Conservation (phyloP, 2,797 vertebrate genomes). For the Mormyrops boulengeri region DNA sequence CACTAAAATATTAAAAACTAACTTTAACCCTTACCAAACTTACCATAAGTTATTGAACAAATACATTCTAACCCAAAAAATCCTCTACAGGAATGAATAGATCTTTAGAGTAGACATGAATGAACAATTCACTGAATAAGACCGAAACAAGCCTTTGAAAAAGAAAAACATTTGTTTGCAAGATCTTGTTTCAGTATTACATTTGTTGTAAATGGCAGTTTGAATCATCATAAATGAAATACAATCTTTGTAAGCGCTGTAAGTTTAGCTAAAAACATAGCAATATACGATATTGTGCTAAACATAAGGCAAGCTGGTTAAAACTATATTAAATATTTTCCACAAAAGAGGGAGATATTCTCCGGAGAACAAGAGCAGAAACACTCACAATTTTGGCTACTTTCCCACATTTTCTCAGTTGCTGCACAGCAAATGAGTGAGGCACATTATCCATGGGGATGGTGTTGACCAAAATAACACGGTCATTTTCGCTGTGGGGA, state of each 20-base stretch:
- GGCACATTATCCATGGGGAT: slow-evolving; percentile 84
- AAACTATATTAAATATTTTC: not conserved
- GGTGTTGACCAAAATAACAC: slow-evolving; percentile 83
- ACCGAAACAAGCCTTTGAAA: not conserved
- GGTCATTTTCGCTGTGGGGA: slow-evolving; percentile 77
- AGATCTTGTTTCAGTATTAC: not conserved
- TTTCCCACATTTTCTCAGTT: slow-evolving; percentile 89
- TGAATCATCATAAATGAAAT: not conserved
- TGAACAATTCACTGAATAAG: not conserved
- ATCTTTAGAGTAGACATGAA: not conserved
- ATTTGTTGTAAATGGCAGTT: not conserved
- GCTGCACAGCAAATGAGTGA: slow-evolving; percentile 89
- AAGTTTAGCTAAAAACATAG: not conserved
- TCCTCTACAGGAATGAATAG: not conserved
- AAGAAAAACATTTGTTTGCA: not conserved
- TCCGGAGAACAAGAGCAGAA: not conserved
- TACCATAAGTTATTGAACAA: not conserved
- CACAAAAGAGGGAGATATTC: not conserved
- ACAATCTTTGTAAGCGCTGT: not conserved
- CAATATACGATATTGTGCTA: not conserved
- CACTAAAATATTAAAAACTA: not conserved
- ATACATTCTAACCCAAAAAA: not conserved
- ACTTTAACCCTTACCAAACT: not conserved
- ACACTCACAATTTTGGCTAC: slow-evolving; percentile 84
- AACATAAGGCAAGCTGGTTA: not conserved